phyloP scores from a whole-genome alignment of 2,797 vertebrate species.

The Lagocephalus sceleratus region DNA sequence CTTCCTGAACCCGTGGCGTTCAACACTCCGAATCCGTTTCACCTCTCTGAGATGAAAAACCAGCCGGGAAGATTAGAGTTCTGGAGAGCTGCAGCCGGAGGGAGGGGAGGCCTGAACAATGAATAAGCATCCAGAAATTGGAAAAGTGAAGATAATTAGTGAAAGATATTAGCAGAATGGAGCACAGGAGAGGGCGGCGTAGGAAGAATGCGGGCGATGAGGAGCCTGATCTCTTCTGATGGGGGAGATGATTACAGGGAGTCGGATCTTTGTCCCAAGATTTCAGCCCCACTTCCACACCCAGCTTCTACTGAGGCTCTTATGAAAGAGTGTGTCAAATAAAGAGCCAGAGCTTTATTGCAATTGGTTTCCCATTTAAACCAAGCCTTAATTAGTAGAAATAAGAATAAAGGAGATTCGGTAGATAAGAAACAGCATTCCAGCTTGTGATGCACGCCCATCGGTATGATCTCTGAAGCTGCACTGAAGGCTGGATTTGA shows the following conservation, averaged over 20 bases:
- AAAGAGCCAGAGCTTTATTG: not conserved
- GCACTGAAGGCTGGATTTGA: too few species aligned
- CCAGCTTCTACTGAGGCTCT: too few species aligned
- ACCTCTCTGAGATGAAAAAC: constrained; percentile 34
- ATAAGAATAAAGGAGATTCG: too few species aligned
- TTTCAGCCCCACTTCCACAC: too few species aligned
- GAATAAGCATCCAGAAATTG: constrained; percentile 26
- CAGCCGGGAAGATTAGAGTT: constrained; percentile 41
- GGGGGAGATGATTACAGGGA: constrained; percentile 27
- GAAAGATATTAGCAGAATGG: constrained; percentile 16
- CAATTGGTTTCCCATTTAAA: too few species aligned
- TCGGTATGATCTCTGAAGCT: too few species aligned
- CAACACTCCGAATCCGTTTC: constrained; percentile 35
- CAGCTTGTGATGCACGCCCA: too few species aligned
- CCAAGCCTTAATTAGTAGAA: too few species aligned
- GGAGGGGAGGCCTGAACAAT: constrained; percentile 10
- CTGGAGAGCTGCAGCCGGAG: constrained; percentile 20
- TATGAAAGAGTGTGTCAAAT: too few species aligned
- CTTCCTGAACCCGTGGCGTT: constrained; percentile 12
- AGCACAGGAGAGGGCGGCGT: not conserved
- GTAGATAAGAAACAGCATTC: too few species aligned
- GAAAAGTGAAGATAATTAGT: constrained; percentile 43
- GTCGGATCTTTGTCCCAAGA: constrained; percentile 27
- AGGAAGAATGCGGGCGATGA: constrained; percentile 23
- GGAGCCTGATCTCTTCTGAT: constrained; percentile 37